phyloP scores from a whole-genome alignment of 2,888 invertebrate species.

The Xanthia togata region DNA sequence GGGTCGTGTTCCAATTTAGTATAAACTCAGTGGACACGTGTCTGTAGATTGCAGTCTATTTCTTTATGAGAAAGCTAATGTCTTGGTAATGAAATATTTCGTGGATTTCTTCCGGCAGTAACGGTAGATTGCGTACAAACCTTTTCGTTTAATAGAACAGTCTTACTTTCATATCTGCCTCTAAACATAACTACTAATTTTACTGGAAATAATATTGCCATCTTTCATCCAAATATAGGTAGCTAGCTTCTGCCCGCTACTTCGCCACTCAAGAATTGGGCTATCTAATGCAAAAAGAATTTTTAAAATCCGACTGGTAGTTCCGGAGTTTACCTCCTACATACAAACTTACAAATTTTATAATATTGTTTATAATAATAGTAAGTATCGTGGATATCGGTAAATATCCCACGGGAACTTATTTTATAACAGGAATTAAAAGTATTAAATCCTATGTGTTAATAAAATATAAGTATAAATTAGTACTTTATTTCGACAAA shows the following conservation, averaged over 20 bases:
- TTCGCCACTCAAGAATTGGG: too few species aligned
- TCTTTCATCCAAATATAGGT: background rate
- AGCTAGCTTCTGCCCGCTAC: background rate
- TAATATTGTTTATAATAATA: too few species aligned
- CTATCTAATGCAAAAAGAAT: too few species aligned
- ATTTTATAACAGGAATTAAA: too few species aligned
- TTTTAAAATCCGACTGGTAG: too few species aligned
- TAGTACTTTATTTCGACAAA: too few species aligned
- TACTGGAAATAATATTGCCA: background rate
- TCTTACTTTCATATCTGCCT: background rate
- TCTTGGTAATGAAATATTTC: constrained; percentile 49
- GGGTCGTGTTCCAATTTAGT: constrained; percentile 75
- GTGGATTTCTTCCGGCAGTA: constrained; percentile 1
- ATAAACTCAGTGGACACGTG: constrained; percentile 74
- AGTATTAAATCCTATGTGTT: too few species aligned
- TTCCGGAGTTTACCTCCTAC: too few species aligned
- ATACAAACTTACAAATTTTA: too few species aligned
- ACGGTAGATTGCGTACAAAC: background rate
- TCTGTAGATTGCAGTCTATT: constrained; percentile 64
- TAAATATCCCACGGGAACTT: too few species aligned
- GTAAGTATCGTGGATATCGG: too few species aligned
- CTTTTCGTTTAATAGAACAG: background rate
- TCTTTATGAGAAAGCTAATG: constrained; percentile 58
- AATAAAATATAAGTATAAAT: too few species aligned
- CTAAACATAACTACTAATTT: background rate